Evolutionary conservation across 2,797 vertebrate species (phyloP).

Genomic region (Sus cebifrons): DNA sequence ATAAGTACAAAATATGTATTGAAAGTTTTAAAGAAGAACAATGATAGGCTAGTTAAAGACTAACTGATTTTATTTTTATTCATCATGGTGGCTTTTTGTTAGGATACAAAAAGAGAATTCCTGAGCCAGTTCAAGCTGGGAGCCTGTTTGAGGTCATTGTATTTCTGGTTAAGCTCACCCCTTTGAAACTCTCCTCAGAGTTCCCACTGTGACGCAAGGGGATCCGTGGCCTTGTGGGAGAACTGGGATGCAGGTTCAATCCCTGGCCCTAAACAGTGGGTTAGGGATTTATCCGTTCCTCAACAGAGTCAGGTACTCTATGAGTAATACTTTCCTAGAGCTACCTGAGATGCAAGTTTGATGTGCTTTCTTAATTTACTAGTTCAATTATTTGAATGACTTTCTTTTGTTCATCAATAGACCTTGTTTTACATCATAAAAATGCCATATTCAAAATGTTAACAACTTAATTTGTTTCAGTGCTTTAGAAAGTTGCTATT

Average conservation of each 20-base stretch:
- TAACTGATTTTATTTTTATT: neutral
- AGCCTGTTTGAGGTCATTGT: neutral
- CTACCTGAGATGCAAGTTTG: neutral
- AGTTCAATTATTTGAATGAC: neutral
- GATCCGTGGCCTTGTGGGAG: too few relatives aligned
- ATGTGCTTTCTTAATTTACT: neutral
- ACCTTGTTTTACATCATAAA: neutral
- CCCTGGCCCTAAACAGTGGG: too few relatives aligned
- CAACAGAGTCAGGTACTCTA: neutral
- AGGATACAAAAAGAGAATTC: neutral
- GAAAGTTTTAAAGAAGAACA: neutral
- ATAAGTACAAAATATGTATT: neutral
- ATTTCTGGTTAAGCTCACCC: neutral
- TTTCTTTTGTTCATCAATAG: neutral
- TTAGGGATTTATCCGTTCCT: neutral
- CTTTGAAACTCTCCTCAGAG: neutral
- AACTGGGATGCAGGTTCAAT: too few relatives aligned
- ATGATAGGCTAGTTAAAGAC: neutral
- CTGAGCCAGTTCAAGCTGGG: neutral
- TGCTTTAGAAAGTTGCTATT: neutral
- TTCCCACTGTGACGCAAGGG: too few relatives aligned
- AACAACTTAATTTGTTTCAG: neutral
- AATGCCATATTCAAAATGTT: neutral
- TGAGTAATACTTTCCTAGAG: neutral
- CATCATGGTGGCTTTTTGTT: neutral